Conservation (phyloP, 2,113 vertebrate genomes). For the Solea solea region DNA sequence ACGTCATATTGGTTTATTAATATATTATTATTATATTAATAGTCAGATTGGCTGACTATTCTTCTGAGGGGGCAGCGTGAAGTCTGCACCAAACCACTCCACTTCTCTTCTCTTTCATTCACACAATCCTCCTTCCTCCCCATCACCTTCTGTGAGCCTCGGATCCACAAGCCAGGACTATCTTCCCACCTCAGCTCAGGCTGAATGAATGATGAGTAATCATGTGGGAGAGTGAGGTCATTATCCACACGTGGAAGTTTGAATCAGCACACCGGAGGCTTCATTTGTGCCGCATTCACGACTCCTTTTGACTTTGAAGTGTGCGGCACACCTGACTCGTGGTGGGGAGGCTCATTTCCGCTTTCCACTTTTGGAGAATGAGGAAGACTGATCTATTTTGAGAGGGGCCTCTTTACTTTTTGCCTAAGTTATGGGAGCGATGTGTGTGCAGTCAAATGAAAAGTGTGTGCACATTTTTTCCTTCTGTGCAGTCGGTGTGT, state of each 20-base stretch:
- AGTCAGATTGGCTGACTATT: constrained; percentile 29
- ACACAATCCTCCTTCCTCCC: constrained; percentile 5
- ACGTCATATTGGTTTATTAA: too few relatives aligned
- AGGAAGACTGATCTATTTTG: constrained; percentile 52
- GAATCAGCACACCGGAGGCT: constrained; percentile 62
- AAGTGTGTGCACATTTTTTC: constrained; percentile 13
- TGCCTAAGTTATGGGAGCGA: constrained; percentile 32
- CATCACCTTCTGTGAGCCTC: constrained; percentile 47
- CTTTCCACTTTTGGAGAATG: constrained; percentile 48
- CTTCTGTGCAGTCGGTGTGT: neutral
- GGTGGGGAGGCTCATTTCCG: constrained; percentile 57
- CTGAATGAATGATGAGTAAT: constrained; percentile 66
- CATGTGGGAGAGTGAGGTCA: constrained; percentile 58
- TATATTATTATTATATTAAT: too few relatives aligned
- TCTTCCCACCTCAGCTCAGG: constrained; percentile 41
- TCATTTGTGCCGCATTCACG: constrained; percentile 67
- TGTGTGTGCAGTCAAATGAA: constrained; percentile 13
- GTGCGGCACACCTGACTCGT: constrained; percentile 72
- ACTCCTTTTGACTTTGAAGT: constrained; percentile 74
- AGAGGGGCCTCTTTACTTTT: constrained; percentile 37
- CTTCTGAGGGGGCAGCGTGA: constrained; percentile 37
- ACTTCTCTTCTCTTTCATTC: constrained; percentile 51
- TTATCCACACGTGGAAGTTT: constrained; percentile 61
- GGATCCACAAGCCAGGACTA: constrained; percentile 21
- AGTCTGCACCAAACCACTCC: constrained; percentile 34